Base-by-base conservation (phyloP, 2,888 invertebrate genomes). In the Epinotia nisella region DNA sequence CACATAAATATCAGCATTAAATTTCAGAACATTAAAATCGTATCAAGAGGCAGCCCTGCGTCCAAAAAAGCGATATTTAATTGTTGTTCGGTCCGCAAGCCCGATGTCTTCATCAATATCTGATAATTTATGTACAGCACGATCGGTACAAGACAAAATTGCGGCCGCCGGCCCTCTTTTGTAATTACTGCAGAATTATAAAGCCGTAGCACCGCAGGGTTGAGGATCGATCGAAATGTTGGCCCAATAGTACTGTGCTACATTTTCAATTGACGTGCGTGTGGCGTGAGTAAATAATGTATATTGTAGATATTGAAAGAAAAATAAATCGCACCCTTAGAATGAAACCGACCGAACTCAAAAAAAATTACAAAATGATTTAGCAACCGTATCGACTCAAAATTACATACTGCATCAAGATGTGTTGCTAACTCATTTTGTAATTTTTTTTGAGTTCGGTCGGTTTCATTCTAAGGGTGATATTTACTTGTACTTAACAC, bases 101-200 rank as follows among this genome's bases (percentile, higher is more conserved):
- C 90, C 92, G 92, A 94, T 92, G 92, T 94, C 94, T 94, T 94
- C 94, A 94, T 94, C 93, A 94, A 94, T 94, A 93, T 92, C 92
- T 90, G 87, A 91, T 93, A 93, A 93, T 93, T 92, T 93, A 93
- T 93, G 92, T 90, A 89, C 90, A 84, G 90, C 91, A 90, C 92
- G 93, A 92, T 89, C 91, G 84, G 85, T 91, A 91, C 92, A 92
- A 92, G 93, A 90, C 90, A 90, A 92, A 93, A 93, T 93, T 92
- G 94, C 94, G 94, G 94, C 94, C 94, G 94, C 94, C 94, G 95
- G 95, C 94, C 94, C 93, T 93, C 89, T 91, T 92, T 92, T 92
- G 92, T 92, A 93, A 93, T 93, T 93, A 93, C 90, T 89, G 89
- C 89, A 90, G 89, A 91, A 93, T 93, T 93, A 93, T 92, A 93